Evolutionary conservation across 2,797 vertebrate species (phyloP), one percentile per base, ranked within the genome.

Genomic region (Pangasius sanitwongsei): DNA sequence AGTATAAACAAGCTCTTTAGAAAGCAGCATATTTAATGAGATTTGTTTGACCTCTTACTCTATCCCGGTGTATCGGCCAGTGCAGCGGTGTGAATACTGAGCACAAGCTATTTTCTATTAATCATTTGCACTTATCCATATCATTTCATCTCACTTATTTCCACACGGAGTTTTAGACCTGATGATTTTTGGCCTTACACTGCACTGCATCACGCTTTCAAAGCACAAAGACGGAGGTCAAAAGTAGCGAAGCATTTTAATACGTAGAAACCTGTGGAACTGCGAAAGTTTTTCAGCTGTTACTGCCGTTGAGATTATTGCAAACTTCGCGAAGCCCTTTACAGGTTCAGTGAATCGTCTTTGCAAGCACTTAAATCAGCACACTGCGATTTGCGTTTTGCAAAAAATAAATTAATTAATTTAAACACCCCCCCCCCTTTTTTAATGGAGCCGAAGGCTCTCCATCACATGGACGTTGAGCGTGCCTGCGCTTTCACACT

Each of bases 251-350:
- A 34, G 6, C 83, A 4, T 37, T 72, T 85, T 8, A 63, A 6
- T 31, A 9, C 81, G 0, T 11, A 31, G 3, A 18, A 65, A 34
- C 74, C 53, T 25, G 72, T n/a, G 34, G 63, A 34, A 69, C 63
- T 20, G 9, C 4, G 59, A n/a, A 44, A 4, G 13, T n/a, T 83
- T 63, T 63, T 16, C 37, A 84, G 77, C 57, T 34, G 1, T 31
- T 41, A 87, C 70, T 89, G 89, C 89, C 89, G n/a, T 37, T 61
- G 89, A 89, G 89, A 89, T 89, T 89, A 89, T 15, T 3, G 28
- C 69, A 41, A 48, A 61, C 28, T 44, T n/a, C 15, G 34, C 75
- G 12, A 53, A 83, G 41, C 37, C 41, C 57, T 83, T 81, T 44
- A 65, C 83, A 81, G 75, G 84, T 61, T 86, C 20, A 12, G 70